Percentiles rank a stretch among this genome's conserved stretches.
phyloP scores from a whole-genome alignment of 2,113 vertebrate species.

The Oreochromis tanganicae region DNA sequence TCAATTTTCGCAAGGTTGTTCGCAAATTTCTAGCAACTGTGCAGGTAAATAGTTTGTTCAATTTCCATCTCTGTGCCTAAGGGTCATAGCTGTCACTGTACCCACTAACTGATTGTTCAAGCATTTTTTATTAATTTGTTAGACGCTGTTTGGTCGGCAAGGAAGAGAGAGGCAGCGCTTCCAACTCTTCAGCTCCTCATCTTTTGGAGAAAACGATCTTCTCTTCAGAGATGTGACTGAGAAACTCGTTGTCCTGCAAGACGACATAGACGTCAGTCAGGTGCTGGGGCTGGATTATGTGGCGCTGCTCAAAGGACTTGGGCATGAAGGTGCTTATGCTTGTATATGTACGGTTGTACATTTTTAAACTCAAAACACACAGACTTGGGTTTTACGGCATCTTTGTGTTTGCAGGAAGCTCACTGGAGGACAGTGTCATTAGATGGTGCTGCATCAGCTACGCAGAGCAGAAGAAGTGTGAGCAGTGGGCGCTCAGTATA shows the following conservation, averaged over 20 bases:
- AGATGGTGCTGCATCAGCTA: slow-evolving; percentile 89
- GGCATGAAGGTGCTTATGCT: slow-evolving; percentile 81
- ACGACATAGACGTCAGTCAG: slow-evolving; percentile 77
- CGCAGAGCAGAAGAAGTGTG: slow-evolving; percentile 83
- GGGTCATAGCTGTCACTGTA: background rate
- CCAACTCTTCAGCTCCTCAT: slow-evolving; percentile 78
- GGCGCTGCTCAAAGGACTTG: slow-evolving; percentile 82
- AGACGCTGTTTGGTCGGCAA: slow-evolving; percentile 78
- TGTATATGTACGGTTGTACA: background rate
- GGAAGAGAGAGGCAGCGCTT: slow-evolving; percentile 76
- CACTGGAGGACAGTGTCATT: slow-evolving; percentile 83
- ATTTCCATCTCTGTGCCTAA: background rate
- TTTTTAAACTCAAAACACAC: background rate
- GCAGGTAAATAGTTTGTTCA: slow-evolving; percentile 64
- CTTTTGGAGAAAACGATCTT: slow-evolving; percentile 76
- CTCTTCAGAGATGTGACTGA: slow-evolving; percentile 81
- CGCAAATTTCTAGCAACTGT: slow-evolving; percentile 76
- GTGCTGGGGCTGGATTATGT: slow-evolving; percentile 85
- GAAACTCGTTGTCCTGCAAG: slow-evolving; percentile 69
- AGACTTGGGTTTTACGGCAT: background rate
- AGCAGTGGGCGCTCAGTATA: slow-evolving; percentile 84
- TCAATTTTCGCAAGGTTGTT: slow-evolving; percentile 76
- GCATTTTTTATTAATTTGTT: background rate
- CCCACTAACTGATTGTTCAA: background rate
- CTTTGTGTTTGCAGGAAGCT: slow-evolving; percentile 73